These are phyloP conservation scores for Melanerpes formicivorus DNA, from an alignment of 2,113 vertebrate species.

Conservation along the genomic window DNA sequence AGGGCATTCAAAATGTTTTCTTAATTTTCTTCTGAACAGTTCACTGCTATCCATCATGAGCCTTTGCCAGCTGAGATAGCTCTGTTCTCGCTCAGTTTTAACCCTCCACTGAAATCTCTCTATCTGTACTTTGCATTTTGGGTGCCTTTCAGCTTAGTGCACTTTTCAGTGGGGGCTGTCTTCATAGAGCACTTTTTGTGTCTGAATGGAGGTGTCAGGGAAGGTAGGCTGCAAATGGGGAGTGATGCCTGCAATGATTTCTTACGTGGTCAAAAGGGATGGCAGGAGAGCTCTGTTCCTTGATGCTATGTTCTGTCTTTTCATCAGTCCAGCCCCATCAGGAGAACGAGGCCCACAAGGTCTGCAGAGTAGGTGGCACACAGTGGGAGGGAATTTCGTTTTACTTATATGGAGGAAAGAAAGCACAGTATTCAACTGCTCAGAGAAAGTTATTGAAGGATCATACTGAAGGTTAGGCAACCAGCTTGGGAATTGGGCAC, in stretches of 20 bases:
- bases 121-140: neutral
- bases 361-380: neutral
- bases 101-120: neutral
- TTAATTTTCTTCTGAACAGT: slow-evolving; percentile 47
- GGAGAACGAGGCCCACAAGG: neutral
- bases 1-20: slow-evolving; percentile 47
- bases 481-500: slow-evolving; percentile 2
- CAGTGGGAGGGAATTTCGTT: neutral
- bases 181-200: neutral
- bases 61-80: neutral
- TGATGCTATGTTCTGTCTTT: accelerated
- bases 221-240: neutral
- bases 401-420: neutral
- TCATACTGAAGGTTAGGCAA: slow-evolving; percentile 15
- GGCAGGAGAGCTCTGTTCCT: neutral
- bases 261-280: neutral
- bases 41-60: neutral
- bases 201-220: neutral
- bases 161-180: neutral
- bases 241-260: neutral
- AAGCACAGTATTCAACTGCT: neutral
- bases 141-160: neutral
- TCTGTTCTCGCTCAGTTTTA: neutral
- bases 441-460: slow-evolving; percentile 7
- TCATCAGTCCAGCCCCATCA: neutral